Evolutionary conservation across 2,888 invertebrate genomes (phyloP).

Genomic region (Galerucella calmariensis): DNA sequence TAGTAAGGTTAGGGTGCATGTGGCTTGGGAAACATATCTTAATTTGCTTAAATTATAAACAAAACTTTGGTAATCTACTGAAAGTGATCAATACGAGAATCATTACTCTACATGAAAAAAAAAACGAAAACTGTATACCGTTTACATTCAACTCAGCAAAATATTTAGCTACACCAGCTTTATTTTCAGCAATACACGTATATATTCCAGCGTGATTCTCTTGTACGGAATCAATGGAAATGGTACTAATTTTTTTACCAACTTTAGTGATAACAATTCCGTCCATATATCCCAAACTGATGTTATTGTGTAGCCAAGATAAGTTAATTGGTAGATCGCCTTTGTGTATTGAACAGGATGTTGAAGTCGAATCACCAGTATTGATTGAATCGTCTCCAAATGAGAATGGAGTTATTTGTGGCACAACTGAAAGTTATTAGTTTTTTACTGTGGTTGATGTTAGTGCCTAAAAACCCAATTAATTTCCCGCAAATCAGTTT

Average conservation of each 20-base stretch:
- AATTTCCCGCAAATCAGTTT: too few species aligned
- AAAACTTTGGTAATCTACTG: background rate
- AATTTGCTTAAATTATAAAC: too few species aligned
- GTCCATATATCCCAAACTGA: conserved; percentile 60
- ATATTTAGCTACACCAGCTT: conserved; percentile 72
- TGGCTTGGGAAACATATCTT: too few species aligned
- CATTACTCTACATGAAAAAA: background rate
- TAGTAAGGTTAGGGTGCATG: too few species aligned
- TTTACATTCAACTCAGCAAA: conserved; percentile 75
- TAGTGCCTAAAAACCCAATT: too few species aligned
- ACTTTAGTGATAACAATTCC: conserved; percentile 60
- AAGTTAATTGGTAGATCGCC: conserved; percentile 84
- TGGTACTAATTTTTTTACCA: conserved; percentile 66
- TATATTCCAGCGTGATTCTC: conserved; percentile 67
- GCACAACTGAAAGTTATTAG: conserved; percentile 68
- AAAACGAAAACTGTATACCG: conserved; percentile 65
- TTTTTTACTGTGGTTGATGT: too few species aligned
- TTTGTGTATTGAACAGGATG: conserved; percentile 80
- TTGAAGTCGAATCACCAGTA: conserved; percentile 80
- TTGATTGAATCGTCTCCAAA: conserved; percentile 82
- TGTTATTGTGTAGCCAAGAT: conserved; percentile 77
- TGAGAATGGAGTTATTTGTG: conserved; percentile 76
- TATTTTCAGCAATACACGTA: conserved; percentile 68
- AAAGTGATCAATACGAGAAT: background rate
- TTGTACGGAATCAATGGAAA: conserved; percentile 67